Conservation (phyloP, 2,888 invertebrate genomes). For the Flabesymbios commensalis region DNA sequence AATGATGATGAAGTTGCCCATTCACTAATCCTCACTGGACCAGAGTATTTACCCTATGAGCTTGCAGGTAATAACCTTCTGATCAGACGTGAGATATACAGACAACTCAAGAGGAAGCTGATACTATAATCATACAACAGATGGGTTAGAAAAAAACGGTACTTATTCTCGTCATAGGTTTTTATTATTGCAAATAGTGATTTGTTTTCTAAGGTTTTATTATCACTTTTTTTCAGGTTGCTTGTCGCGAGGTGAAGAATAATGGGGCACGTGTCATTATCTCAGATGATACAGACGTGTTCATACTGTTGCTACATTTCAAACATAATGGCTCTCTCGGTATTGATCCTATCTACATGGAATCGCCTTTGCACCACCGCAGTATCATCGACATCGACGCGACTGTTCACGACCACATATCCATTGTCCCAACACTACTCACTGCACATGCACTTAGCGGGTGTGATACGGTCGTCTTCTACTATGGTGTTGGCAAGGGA, state of each 20-base stretch:
- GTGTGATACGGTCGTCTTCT: neutral
- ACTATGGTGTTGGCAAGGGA: neutral
- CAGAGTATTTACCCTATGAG: neutral
- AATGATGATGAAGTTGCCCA: neutral
- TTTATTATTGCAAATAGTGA: neutral
- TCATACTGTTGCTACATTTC: neutral
- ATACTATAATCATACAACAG: neutral
- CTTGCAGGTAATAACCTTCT: neutral
- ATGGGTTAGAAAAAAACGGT: neutral
- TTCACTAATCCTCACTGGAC: neutral
- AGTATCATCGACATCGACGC: neutral
- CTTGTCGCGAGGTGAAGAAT: neutral
- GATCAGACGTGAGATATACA: neutral
- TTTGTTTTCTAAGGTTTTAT: neutral
- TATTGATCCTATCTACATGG: neutral
- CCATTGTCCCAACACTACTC: neutral
- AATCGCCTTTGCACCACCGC: neutral
- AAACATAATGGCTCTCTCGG: neutral
- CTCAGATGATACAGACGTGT: slow-evolving; percentile 1
- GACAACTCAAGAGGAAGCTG: neutral
- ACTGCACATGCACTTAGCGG: neutral
- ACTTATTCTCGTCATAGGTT: neutral
- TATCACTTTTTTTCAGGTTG: neutral
- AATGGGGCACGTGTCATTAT: neutral
- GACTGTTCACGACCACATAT: neutral